Base-by-base conservation (phyloP, 35 echinoderm and acorn worm species). In the Patiria miniata region DNA sequence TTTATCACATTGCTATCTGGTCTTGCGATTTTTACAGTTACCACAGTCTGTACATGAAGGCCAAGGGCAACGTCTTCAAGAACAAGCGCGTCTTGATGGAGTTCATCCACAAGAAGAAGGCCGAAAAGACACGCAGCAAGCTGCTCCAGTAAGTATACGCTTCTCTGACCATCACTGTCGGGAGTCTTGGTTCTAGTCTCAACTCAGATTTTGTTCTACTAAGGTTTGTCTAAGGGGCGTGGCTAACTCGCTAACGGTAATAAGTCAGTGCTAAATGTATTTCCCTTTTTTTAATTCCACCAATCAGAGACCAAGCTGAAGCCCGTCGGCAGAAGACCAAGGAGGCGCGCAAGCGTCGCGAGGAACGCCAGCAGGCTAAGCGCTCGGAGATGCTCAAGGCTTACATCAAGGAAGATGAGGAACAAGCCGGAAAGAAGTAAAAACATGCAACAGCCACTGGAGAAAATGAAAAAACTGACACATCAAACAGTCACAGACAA, bases 51-150 rank as follows among this genome's bases (percentile, higher is more conserved):
- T 99, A 99, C 89, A 86, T 93, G 89, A 99, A 99, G 83, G 83
- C 93, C 36, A 99, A 99, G 86, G 96, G 96, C 87, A 99, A 99
- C 59, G 96, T 99, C 15, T 99, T 99, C 92, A 99, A 99, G 89
- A 99, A 99, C 90, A 99, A 99, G 92, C 89, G 96, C 69, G 96
- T 99, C 56, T 86, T 99, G 77, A 99, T 99, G 96, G 96, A 99
- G 82, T 99, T 81, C 92, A 99, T 99, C 87, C 96, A 99, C 92
- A 99, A 93, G 81, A 99, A 94, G 93, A 99, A 99, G 96, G 96
- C 96, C 8, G 95, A 98, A 78, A 98, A 98, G 82, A 68, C 89
- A 19, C 89, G 95, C 65, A 94, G 80, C 88, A 98, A 98, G 86
- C 89, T 98, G 81, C 89, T 98, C 73, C 79, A 89, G 95, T 98